A percentile compares a stretch with the other conserved stretches of the same genome.
These are phyloP conservation scores for crab-eating macaque (Macaca fascicularis) DNA, from an alignment of 2,113 vertebrate species.

Conservation along the genomic window DNA sequence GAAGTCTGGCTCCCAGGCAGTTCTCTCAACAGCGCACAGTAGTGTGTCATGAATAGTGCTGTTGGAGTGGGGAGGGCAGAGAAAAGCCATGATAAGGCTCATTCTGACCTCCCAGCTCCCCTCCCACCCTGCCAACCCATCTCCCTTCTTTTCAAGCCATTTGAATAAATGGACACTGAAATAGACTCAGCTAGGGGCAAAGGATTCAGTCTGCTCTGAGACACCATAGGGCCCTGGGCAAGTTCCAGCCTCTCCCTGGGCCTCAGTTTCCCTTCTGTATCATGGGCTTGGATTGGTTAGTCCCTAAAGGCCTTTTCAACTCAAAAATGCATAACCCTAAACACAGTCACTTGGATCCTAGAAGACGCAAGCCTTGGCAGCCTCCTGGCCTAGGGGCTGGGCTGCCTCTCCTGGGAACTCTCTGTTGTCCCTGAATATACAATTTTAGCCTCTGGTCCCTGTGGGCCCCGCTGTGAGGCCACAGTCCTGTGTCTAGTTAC, in stretches of 20 bases:
- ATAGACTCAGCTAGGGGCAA: not conserved
- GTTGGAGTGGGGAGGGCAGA: not conserved
- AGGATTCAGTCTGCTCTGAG: not conserved
- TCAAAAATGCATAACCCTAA: not conserved
- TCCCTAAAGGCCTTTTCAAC: not conserved
- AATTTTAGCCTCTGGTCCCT: not conserved
- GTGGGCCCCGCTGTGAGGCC: not conserved
- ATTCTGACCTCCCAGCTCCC: too few species aligned
- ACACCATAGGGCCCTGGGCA: not conserved
- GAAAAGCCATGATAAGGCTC: not conserved
- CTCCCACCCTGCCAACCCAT: not conserved
- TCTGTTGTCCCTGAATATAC: not conserved
- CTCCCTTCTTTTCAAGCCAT: not conserved
- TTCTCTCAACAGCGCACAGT: not conserved
- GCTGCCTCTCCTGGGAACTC: not conserved
- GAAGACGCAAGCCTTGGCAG: not conserved
- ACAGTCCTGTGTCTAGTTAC: not conserved
- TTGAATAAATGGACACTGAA: not conserved
- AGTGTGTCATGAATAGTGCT: not conserved
- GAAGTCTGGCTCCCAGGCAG: not conserved
- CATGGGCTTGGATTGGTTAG: not conserved
- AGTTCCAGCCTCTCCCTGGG: not conserved
- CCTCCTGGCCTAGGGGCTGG: not conserved
- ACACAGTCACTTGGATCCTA: too few species aligned
- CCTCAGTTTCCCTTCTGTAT: not conserved